Evolutionary conservation across 1,140 invertebrate genomes (phyloP), one percentile per base, ranked within the genome.

Genomic region (Antheraea mylitta): DNA sequence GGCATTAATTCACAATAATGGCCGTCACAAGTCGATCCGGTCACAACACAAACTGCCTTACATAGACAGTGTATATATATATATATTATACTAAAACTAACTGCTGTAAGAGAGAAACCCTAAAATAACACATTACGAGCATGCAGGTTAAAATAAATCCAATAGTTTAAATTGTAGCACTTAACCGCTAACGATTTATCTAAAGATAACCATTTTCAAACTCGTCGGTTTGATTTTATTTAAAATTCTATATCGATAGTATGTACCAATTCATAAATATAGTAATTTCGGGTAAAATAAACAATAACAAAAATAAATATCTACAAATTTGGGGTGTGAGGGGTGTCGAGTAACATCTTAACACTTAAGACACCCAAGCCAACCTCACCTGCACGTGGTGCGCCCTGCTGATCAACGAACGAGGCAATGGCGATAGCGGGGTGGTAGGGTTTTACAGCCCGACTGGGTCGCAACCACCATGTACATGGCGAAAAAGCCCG

Each of bases 291-390:
- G 82, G 78, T 87, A 91, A 85, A 89, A 84, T 86, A 90, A 80
- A 82, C 13, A 42, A 89, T 91, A 91, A 92, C 90, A 90, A 92
- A 92, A 92, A 92, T 92, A 90, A 92, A 90, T 90, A 92, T 92
- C 86, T 92, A 92, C 87, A 92, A 8, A 11, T n/a, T n/a, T n/a
- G n/a, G n/a, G n/a, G n/a, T n/a, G n/a, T n/a, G n/a, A n/a, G n/a
- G n/a, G n/a, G n/a, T n/a, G n/a, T n/a, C n/a, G n/a, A n/a, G n/a
- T n/a, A n/a, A n/a, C n/a, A n/a, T n/a, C n/a, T n/a, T n/a, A n/a
- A n/a, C n/a, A n/a, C n/a, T n/a, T n/a, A n/a, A n/a, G n/a, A n/a
- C n/a, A n/a, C n/a, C n/a, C n/a, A n/a, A n/a, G n/a, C n/a, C n/a
- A n/a, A n/a, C n/a, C n/a, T n/a, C n/a, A n/a, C n/a, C n/a, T n/a